Percentiles rank a stretch among this genome's conserved stretches.
These are phyloP conservation scores for Calameuta filiformis DNA, from an alignment of 2,888 invertebrate genomes.

Conservation along the genomic window DNA sequence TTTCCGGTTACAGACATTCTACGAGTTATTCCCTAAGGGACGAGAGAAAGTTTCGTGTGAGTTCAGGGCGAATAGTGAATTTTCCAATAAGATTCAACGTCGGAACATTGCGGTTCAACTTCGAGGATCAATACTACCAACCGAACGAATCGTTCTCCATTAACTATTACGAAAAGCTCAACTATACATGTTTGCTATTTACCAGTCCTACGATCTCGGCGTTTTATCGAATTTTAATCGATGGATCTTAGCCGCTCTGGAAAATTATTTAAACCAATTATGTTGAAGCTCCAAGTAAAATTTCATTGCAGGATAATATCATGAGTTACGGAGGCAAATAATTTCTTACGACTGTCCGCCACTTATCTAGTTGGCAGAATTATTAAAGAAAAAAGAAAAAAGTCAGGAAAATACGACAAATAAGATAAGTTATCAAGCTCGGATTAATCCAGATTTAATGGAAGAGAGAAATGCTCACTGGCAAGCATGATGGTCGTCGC, in stretches of 20 bases:
- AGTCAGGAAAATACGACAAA: conserved; percentile 21
- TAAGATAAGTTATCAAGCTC: conserved; percentile 4
- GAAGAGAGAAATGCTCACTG: conserved; percentile 68
- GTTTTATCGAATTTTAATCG: conserved; percentile 54
- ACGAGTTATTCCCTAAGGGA: not conserved
- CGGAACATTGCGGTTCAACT: not conserved
- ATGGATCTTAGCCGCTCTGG: conserved; percentile 61
- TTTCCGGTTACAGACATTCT: not conserved
- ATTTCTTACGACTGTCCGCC: not conserved
- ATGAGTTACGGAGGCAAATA: conserved; percentile 23
- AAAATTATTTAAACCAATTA: conserved; percentile 57
- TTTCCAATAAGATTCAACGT: not conserved
- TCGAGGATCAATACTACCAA: not conserved
- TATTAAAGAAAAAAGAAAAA: conserved; percentile 26
- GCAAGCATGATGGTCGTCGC: conserved; percentile 83
- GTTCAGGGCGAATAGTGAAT: not conserved
- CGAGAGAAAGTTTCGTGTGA: not conserved
- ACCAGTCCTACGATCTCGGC: conserved; percentile 45
- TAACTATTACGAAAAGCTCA: not conserved
- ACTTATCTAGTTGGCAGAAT: conserved; percentile 1
- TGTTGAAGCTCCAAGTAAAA: conserved; percentile 17
- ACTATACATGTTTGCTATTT: conserved; percentile 37
- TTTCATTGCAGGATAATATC: conserved; percentile 27
- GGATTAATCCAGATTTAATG: conserved; percentile 17
- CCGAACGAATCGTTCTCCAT: not conserved